Evolutionary conservation across 2,888 invertebrate genomes (phyloP).

Genomic region (Macaria notata): DNA sequence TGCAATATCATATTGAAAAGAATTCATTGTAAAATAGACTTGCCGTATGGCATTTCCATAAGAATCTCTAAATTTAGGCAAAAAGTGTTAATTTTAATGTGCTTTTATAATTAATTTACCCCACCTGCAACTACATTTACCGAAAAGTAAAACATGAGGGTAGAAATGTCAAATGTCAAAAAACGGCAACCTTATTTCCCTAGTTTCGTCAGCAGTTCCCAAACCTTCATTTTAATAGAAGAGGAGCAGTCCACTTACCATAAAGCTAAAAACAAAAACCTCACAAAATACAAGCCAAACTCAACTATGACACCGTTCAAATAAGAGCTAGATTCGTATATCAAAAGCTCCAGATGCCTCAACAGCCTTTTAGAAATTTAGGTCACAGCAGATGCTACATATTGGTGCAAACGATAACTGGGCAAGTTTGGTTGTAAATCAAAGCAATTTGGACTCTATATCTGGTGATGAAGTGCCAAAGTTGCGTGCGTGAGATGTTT

Average conservation of each 20-base stretch:
- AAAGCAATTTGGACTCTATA: conserved; percentile 24
- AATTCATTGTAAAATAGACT: too few species aligned
- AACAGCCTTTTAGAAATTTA: conserved; percentile 40
- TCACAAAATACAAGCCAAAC: conserved; percentile 12
- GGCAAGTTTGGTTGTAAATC: conserved; percentile 23
- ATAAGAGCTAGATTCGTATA: conserved; percentile 29
- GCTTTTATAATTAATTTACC: too few species aligned
- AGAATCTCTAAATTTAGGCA: too few species aligned
- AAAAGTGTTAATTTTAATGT: too few species aligned
- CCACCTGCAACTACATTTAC: too few species aligned
- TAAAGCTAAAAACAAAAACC: conserved; percentile 31
- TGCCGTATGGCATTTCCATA: too few species aligned
- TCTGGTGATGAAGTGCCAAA: conserved; percentile 17
- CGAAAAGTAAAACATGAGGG: too few species aligned
- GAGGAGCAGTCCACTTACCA: conserved; percentile 25
- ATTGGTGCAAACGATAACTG: conserved; percentile 32
- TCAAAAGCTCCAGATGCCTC: conserved; percentile 34
- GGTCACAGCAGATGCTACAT: conserved; percentile 45
- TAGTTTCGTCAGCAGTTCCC: too few species aligned
- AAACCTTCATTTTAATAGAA: conserved; percentile 19
- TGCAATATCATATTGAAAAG: too few species aligned
- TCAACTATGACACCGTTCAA: conserved; percentile 25
- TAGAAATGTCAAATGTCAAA: too few species aligned
- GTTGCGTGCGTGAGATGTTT: conserved; percentile 9
- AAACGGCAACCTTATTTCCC: too few species aligned